phyloP scores from a whole-genome alignment of 2,113 vertebrate genomes.

The Trogon surrucura region DNA sequence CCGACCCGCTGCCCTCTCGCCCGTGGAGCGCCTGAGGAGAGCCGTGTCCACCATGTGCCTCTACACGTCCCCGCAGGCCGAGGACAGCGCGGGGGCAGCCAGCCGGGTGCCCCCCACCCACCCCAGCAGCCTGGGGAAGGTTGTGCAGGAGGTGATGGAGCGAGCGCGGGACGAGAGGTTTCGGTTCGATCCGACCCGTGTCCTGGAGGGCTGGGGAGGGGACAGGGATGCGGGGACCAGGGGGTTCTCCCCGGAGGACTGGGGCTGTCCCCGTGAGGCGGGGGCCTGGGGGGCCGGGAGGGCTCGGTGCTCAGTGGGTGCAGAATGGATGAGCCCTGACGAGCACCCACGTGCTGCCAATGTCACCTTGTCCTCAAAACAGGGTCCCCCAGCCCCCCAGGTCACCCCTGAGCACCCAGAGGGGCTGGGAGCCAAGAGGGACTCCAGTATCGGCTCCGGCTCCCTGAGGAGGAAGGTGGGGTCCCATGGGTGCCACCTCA shows the following conservation, averaged over 20 bases:
- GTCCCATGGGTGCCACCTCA: rapidly evolving
- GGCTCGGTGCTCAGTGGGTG: neutral
- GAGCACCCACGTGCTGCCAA: neutral
- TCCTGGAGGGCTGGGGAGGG: neutral
- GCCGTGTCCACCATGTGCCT: slow-evolving; percentile 90
- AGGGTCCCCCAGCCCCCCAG: neutral
- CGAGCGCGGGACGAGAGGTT: slow-evolving; percentile 31
- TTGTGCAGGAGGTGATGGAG: slow-evolving; percentile 72
- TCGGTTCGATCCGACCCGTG: rapidly evolving
- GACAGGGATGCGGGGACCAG: neutral
- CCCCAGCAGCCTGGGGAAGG: slow-evolving; percentile 70
- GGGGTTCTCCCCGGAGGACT: no score
- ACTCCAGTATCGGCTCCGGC: neutral
- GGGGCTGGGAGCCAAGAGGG: neutral
- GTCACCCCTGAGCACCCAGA: neutral
- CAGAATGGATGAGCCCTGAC: neutral
- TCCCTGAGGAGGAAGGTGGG: neutral
- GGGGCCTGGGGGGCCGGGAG: neutral
- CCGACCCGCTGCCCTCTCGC: slow-evolving; percentile 75
- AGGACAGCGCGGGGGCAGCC: neutral
- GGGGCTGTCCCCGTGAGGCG: no score
- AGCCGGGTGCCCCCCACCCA: rapidly evolving
- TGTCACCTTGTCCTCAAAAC: neutral
- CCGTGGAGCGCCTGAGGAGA: slow-evolving; percentile 84
- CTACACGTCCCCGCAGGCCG: slow-evolving; percentile 71